Conservation (phyloP, 2,888 invertebrate genomes). For the Julus scanicus region DNA sequence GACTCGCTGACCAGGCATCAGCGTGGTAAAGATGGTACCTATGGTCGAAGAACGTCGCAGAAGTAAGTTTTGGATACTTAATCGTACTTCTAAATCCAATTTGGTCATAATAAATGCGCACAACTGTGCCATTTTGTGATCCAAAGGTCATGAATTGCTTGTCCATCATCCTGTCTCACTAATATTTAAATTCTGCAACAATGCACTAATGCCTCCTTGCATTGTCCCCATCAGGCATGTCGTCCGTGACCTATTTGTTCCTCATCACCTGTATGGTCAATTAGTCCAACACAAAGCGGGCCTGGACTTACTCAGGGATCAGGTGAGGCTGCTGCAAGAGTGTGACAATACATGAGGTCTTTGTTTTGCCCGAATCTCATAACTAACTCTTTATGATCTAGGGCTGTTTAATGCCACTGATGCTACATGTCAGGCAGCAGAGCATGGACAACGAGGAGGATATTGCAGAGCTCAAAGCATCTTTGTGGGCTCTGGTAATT, state of each 20-base stretch:
- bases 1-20: constrained; percentile 87
- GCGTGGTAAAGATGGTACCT: constrained; percentile 80
- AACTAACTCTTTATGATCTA: neutral
- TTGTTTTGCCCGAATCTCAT: neutral
- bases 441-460: constrained; percentile 72
- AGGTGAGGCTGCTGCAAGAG: constrained; percentile 60
- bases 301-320: constrained; percentile 65
- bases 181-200: neutral
- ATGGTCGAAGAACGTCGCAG: constrained; percentile 75
- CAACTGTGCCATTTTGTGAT: too few species aligned
- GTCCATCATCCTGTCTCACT: too few species aligned
- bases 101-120: too few species aligned
- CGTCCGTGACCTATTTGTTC: constrained; percentile 68
- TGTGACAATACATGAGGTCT: neutral
- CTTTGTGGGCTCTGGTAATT: constrained; percentile 80
- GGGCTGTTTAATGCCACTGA: constrained; percentile 47
- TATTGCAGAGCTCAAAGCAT: constrained; percentile 83
- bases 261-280: constrained; percentile 87
- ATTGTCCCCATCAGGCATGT: constrained; percentile 61
- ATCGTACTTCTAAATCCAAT: too few species aligned
- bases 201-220: neutral
- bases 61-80: constrained; percentile 55
- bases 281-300: constrained; percentile 76
- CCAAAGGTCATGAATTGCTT: too few species aligned
- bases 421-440: constrained; percentile 48